Conservation (phyloP, 2,113 vertebrate genomes). For the Beaufortia kweichowensis region DNA sequence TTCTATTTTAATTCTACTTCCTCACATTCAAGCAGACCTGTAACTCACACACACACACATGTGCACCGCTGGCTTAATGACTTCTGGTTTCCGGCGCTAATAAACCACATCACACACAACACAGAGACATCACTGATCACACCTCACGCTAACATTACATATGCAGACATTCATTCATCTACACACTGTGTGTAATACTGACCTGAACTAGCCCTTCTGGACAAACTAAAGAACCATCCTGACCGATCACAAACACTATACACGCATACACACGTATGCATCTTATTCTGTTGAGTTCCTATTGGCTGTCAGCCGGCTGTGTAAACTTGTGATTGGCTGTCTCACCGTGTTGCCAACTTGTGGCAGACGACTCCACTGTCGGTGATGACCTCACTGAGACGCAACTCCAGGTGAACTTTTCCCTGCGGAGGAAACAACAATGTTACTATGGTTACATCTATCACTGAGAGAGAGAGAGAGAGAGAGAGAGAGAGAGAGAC, state of each 20-base stretch:
- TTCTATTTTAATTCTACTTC: neutral
- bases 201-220: no score
- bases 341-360: constrained; percentile 93
- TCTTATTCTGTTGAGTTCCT: neutral
- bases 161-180: no score
- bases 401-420: constrained; percentile 94
- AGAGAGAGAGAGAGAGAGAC: neutral
- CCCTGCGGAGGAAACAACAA: constrained; percentile 76
- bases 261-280: no score
- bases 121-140: no score
- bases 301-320: constrained; percentile 15
- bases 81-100: neutral
- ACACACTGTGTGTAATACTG: no score
- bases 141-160: no score
- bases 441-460: constrained; percentile 48
- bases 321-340: constrained; percentile 10
- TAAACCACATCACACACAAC: no score
- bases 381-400: constrained; percentile 96
- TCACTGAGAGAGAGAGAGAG: constrained; percentile 2
- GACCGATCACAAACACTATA: no score
- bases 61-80: neutral
- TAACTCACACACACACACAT: neutral
- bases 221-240: no score
- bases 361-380: constrained; percentile 91
- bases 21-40: neutral